Conservation (phyloP, 2,888 invertebrate genomes). For the Pemphredon lugubris region DNA sequence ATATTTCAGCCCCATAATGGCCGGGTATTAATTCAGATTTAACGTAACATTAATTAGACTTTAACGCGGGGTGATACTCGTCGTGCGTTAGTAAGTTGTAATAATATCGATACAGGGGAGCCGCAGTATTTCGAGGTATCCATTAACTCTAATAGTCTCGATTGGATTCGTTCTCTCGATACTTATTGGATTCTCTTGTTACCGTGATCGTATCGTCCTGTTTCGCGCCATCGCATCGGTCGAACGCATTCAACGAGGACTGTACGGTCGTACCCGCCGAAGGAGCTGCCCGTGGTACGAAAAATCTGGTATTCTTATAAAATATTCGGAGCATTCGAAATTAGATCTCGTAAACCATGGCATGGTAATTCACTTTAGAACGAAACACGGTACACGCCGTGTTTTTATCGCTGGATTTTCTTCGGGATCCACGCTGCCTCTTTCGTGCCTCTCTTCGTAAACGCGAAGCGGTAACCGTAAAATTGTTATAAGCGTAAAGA, state of each 20-base stretch:
- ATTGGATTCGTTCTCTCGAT: background rate
- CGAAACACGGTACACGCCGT: constrained; percentile 11
- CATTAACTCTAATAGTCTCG: constrained; percentile 9
- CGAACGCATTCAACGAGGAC: background rate
- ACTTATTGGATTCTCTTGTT: too few relatives aligned
- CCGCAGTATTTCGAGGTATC: constrained; percentile 9
- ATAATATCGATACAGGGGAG: constrained; percentile 19
- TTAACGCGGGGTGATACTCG: constrained; percentile 26
- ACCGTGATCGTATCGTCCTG: too few relatives aligned
- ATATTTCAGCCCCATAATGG: constrained; percentile 20
- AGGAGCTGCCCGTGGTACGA: too few relatives aligned
- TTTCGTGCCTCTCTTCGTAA: constrained; percentile 31
- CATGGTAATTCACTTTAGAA: constrained; percentile 43
- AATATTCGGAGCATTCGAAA: too few relatives aligned
- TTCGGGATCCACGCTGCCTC: constrained; percentile 16
- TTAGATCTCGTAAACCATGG: constrained; percentile 47
- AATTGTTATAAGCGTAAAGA: constrained; percentile 55
- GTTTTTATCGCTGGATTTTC: constrained; percentile 52
- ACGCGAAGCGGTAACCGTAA: constrained; percentile 60
- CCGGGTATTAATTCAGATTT: constrained; percentile 44
- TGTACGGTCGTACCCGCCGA: background rate
- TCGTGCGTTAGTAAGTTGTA: constrained; percentile 47
- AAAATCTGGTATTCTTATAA: too few relatives aligned
- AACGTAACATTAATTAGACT: constrained; percentile 33
- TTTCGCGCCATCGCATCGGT: too few relatives aligned